A percentile compares a stretch with the other conserved stretches of the same genome.
These are phyloP conservation scores for Clitarchus hookeri DNA, from an alignment of 2,888 invertebrate genomes.

Conservation along the genomic window DNA sequence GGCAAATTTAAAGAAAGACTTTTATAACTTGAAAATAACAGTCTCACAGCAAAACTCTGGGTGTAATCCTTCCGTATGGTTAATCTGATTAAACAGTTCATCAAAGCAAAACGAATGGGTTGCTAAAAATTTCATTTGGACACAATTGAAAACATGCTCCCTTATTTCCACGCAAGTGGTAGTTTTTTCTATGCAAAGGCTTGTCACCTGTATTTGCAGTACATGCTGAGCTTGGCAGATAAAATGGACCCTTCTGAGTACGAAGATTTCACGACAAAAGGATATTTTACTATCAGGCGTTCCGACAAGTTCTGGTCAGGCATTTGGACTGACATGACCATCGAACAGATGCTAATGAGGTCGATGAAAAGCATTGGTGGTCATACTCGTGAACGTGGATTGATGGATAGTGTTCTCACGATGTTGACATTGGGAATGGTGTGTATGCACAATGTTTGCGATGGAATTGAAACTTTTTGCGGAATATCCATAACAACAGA, in stretches of 20 bases:
- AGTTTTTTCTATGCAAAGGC: conserved; percentile 42
- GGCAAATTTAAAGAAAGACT: not conserved
- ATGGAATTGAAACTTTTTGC: no score
- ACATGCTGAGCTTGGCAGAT: no score
- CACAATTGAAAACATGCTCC: conserved; percentile 35
- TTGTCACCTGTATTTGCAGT: conserved; percentile 42
- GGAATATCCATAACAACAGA: not conserved
- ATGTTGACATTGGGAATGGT: no score
- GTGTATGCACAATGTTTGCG: no score
- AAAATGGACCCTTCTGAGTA: no score
- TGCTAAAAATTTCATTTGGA: conserved; percentile 36
- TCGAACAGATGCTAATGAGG: no score
- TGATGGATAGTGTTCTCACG: not conserved
- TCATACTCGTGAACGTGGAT: no score
- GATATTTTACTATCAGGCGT: no score
- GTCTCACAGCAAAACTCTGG: conserved; percentile 37
- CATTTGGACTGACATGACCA: no score
- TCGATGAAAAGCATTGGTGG: no score
- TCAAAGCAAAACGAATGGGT: conserved; percentile 34
- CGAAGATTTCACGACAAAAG: no score
- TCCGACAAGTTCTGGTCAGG: no score
- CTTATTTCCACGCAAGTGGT: conserved; percentile 40
- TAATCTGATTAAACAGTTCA: conserved; percentile 31
- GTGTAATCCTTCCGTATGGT: conserved; percentile 37
- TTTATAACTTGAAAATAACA: not conserved